These are phyloP conservation scores for Axinella damicornis DNA, from an alignment of 37 sponge, comb jelly and placozoan genomes.

Conservation along the genomic window DNA sequence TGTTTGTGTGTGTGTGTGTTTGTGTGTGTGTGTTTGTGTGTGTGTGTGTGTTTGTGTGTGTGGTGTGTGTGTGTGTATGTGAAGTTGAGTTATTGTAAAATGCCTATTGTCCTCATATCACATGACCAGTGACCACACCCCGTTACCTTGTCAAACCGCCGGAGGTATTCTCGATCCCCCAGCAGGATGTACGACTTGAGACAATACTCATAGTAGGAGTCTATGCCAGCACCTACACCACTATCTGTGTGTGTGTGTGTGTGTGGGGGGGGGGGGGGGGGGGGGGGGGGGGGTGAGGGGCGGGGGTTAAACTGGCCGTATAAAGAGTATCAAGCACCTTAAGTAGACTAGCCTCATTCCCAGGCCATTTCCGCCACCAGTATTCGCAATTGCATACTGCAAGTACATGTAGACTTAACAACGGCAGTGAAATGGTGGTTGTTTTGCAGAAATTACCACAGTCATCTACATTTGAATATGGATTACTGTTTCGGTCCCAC, in stretches of 20 bases:
- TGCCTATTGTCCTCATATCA: too few species aligned
- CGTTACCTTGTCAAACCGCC: slow-evolving; percentile 76
- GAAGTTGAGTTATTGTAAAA: not conserved
- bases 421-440: not conserved
- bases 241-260: not conserved
- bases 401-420: too few species aligned
- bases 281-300: not conserved
- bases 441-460: too few species aligned
- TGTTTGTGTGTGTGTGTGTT: not conserved
- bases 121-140: too few species aligned
- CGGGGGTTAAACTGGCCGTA: too few species aligned
- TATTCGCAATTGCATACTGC: too few species aligned
- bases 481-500: slow-evolving; percentile 47
- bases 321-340: too few species aligned
- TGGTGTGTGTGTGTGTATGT: not conserved
- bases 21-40: not conserved
- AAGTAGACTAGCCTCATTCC: too few species aligned
- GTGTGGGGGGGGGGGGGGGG: not conserved
- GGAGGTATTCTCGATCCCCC: slow-evolving; percentile 77
- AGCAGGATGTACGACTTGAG: slow-evolving; percentile 91
- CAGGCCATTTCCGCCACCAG: too few species aligned
- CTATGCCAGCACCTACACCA: slow-evolving; percentile 84
- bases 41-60: not conserved
- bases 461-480: too few species aligned
- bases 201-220: slow-evolving; percentile 98